Evolutionary conservation across 1,140 invertebrate species (phyloP).

Genomic region (Musca domestica): DNA sequence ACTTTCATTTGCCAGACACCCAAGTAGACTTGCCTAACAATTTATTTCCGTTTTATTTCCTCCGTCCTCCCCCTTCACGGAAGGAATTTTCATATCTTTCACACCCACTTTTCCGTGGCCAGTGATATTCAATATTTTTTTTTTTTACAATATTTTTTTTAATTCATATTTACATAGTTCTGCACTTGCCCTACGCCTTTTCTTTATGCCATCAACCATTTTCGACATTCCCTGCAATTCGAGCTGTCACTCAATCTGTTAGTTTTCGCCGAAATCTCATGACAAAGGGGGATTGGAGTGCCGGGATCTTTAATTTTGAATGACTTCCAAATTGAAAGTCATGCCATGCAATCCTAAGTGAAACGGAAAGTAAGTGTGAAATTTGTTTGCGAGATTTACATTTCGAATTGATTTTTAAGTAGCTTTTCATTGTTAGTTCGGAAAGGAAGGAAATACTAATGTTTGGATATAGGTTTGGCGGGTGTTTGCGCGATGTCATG

Average conservation of each 20-base stretch:
- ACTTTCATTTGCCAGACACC: background rate
- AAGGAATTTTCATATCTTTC: conserved; percentile 1
- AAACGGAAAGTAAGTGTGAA: too few species aligned
- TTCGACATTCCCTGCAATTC: background rate
- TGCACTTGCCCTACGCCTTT: conserved; percentile 6
- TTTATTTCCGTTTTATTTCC: conserved; percentile 1
- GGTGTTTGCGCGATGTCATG: too few species aligned
- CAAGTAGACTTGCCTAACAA: conserved; percentile 14
- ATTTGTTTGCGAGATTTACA: too few species aligned
- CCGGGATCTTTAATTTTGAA: background rate
- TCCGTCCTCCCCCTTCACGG: too few species aligned
- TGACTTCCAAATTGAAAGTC: conserved; percentile 12
- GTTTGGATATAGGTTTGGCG: too few species aligned
- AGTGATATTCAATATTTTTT: conserved; percentile 5
- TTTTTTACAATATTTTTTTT: background rate
- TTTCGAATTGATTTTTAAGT: too few species aligned
- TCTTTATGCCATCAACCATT: background rate
- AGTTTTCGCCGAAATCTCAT: too few species aligned
- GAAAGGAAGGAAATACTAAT: too few species aligned
- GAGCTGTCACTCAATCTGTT: conserved; percentile 14
- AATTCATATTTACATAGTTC: background rate
- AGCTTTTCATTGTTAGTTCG: too few species aligned
- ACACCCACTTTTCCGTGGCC: background rate
- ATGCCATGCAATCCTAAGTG: too few species aligned
- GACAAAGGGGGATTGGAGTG: too few species aligned